A percentile compares a stretch with the other conserved stretches of the same genome.
Conservation (phyloP, 1,140 invertebrate genomes). For the Arion vulgaris region DNA sequence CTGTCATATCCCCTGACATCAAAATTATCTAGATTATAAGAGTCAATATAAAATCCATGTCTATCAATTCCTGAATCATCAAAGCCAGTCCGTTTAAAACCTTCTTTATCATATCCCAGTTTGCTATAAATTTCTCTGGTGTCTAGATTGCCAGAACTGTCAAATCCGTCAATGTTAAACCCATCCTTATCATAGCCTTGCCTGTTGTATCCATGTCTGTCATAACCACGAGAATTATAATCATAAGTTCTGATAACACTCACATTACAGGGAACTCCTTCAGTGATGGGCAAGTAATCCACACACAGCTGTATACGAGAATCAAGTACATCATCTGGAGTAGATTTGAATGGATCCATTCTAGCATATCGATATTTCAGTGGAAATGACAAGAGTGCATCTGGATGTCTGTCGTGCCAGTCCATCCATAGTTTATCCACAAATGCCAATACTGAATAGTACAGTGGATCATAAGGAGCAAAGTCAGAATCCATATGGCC, state of each 20-base stretch:
- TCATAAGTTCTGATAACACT: slow-evolving; percentile 40
- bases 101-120: slow-evolving; percentile 55
- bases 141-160: slow-evolving; percentile 52
- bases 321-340: slow-evolving; percentile 60
- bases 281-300: slow-evolving; percentile 56
- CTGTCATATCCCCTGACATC: slow-evolving; percentile 58
- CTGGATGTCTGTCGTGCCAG: slow-evolving; percentile 56
- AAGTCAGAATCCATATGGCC: slow-evolving; percentile 61
- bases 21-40: slow-evolving; percentile 62
- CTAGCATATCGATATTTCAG: slow-evolving; percentile 48
- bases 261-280: slow-evolving; percentile 56
- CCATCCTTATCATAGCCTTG: slow-evolving; percentile 59
- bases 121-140: slow-evolving; percentile 51
- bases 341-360: slow-evolving; percentile 57
- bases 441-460: slow-evolving; percentile 58
- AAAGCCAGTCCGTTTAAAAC: slow-evolving; percentile 58
- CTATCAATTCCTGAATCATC: slow-evolving; percentile 58
- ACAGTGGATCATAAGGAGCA: slow-evolving; percentile 60
- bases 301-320: slow-evolving; percentile 60
- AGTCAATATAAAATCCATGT: slow-evolving; percentile 58
- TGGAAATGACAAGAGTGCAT: slow-evolving; percentile 51
- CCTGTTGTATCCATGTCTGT: slow-evolving; percentile 59
- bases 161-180: slow-evolving; percentile 50
- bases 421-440: slow-evolving; percentile 63
- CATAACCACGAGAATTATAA: slow-evolving; percentile 55